Conservation (phyloP, 2,888 invertebrate species). For the Callosobruchus maculatus region DNA sequence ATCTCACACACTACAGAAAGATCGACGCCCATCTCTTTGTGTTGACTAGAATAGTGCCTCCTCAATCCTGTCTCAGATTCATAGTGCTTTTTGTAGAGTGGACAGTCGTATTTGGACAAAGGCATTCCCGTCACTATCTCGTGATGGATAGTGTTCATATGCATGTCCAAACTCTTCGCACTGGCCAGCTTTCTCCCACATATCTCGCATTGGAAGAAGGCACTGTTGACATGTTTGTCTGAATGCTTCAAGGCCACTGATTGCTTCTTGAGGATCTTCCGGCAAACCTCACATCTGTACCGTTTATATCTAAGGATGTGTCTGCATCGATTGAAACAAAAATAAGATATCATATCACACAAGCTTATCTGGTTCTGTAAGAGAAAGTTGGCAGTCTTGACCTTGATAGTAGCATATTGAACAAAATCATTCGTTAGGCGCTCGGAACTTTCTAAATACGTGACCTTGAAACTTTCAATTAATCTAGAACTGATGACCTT, state of each 20-base stretch:
- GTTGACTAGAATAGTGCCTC: constrained; percentile 42
- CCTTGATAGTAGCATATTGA: too few species aligned
- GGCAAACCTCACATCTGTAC: constrained; percentile 39
- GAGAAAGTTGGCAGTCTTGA: too few species aligned
- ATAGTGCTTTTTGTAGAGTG: constrained; percentile 49
- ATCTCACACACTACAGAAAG: constrained; percentile 42
- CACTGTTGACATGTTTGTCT: constrained; percentile 26
- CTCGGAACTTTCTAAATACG: too few species aligned
- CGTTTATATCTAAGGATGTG: constrained; percentile 47
- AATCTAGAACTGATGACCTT: too few species aligned
- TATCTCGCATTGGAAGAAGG: constrained; percentile 37
- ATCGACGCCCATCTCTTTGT: constrained; percentile 43
- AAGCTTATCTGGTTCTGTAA: too few species aligned
- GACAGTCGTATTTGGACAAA: constrained; percentile 44
- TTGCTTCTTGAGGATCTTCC: constrained; percentile 32
- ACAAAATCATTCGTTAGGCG: too few species aligned
- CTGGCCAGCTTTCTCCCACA: constrained; percentile 27
- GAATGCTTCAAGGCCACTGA: constrained; percentile 17
- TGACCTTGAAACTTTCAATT: too few species aligned
- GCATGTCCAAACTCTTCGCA: constrained; percentile 31
- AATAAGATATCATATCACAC: too few species aligned
- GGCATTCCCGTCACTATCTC: constrained; percentile 37
- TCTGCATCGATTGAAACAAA: too few species aligned
- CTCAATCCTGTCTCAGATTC: constrained; percentile 38
- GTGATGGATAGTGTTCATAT: constrained; percentile 43